Conservation (phyloP, 2,888 invertebrate species). For the Drosophila peninsularis region DNA sequence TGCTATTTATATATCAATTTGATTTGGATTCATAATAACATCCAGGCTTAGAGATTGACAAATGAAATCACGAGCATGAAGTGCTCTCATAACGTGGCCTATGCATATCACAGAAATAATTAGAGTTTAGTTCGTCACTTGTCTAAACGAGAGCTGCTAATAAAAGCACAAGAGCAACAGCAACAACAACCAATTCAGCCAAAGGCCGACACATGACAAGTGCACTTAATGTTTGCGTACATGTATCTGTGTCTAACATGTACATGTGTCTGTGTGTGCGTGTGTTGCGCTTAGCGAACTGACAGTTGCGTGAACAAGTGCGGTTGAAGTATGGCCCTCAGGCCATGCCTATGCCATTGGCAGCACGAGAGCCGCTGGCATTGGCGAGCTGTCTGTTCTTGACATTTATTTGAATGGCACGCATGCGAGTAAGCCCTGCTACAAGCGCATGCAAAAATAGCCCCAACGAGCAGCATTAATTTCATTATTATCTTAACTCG, state of each 20-base stretch:
- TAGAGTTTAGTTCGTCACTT: conserved; percentile 51
- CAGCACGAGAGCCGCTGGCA: conserved; percentile 4
- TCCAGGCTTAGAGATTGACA: background rate
- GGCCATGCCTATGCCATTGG: conserved; percentile 27
- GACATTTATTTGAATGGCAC: conserved; percentile 63
- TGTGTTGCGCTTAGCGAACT: conserved; percentile 48
- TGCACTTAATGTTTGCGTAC: conserved; percentile 49
- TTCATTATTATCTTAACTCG: conserved; percentile 41
- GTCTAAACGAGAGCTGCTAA: conserved; percentile 39
- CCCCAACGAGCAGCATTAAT: conserved; percentile 49
- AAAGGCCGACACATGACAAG: conserved; percentile 56
- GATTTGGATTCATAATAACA: background rate
- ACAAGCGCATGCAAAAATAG: conserved; percentile 1
- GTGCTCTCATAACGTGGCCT: conserved; percentile 8
- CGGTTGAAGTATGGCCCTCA: conserved; percentile 38
- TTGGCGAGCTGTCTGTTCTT: conserved; percentile 51
- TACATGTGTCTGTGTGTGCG: conserved; percentile 11
- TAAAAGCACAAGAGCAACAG: conserved; percentile 29
- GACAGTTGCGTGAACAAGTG: conserved; percentile 63
- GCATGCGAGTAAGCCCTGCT: conserved; percentile 4
- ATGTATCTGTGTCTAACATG: conserved; percentile 8
- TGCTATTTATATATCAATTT: background rate
- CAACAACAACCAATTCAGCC: conserved; percentile 14
- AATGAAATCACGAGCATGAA: conserved; percentile 6
- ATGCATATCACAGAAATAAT: conserved; percentile 15